A percentile compares a stretch with the other conserved stretches of the same genome.
These are phyloP conservation scores for Poecilia wingei DNA, from an alignment of 2,797 vertebrate species.

Conservation along the genomic window DNA sequence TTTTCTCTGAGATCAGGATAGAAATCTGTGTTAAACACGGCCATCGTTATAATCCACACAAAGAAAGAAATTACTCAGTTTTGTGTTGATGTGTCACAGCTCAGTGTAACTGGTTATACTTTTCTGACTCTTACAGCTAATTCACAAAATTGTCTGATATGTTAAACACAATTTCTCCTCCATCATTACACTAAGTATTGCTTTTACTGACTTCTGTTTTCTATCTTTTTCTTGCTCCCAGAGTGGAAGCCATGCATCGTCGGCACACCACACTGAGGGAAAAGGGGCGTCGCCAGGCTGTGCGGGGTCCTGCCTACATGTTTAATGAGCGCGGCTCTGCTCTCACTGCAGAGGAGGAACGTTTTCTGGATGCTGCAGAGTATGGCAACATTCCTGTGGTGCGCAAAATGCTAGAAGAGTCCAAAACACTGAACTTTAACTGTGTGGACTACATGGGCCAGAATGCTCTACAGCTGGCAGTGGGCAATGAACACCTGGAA, in stretches of 20 bases:
- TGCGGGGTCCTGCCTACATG: conserved; percentile 96
- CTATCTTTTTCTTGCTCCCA: conserved; percentile 57
- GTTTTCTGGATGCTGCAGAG: conserved; percentile 92
- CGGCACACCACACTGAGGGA: conserved; percentile 93
- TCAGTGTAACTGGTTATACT: conserved; percentile 19
- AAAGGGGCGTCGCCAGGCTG: conserved; percentile 95
- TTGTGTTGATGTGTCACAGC: conserved; percentile 4
- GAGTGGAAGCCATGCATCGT: conserved; percentile 91
- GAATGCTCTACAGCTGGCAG: conserved; percentile 92
- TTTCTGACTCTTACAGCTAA: conserved; percentile 6
- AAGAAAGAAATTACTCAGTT: background rate
- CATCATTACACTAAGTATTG: background rate
- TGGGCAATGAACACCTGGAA: conserved; percentile 95
- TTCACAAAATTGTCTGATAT: conserved; percentile 10
- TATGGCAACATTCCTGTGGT: conserved; percentile 98
- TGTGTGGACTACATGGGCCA: conserved; percentile 99
- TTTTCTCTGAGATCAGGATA: conserved; percentile 27
- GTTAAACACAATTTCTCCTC: background rate
- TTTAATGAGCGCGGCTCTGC: conserved; percentile 95
- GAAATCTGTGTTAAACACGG: conserved; percentile 14
- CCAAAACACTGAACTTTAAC: conserved; percentile 95
- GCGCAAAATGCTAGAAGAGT: conserved; percentile 97
- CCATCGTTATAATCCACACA: background rate
- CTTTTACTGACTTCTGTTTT: conserved; percentile 15
- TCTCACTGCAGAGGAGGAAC: conserved; percentile 92